Conservation (phyloP, 2,797 vertebrate species). For the Astyanax mexicanus region DNA sequence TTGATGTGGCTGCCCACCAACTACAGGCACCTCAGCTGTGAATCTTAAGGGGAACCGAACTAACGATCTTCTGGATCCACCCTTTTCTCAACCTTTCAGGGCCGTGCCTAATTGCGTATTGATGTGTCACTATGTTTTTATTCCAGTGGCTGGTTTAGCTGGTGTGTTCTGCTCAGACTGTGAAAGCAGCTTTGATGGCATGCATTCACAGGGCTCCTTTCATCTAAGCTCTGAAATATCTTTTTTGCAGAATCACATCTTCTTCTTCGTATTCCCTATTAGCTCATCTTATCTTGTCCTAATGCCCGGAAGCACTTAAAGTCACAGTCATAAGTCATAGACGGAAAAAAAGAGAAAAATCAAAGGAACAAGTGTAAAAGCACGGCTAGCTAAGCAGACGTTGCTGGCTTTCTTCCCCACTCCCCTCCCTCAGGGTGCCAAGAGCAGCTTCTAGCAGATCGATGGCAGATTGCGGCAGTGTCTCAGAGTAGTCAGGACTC, state of each 20-base stretch:
- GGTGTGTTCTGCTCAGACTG: too few species aligned
- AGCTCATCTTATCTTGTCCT: background rate
- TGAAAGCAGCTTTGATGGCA: too few species aligned
- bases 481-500: constrained; percentile 8
- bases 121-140: too few species aligned
- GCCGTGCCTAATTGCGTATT: too few species aligned
- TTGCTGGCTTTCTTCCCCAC: background rate
- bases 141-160: too few species aligned
- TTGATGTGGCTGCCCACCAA: too few species aligned
- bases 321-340: background rate
- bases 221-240: background rate
- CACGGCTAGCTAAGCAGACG: background rate
- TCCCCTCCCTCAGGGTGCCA: background rate
- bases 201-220: background rate
- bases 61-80: too few species aligned
- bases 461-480: constrained; percentile 36
- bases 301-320: background rate
- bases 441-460: constrained; percentile 32
- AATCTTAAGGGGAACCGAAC: too few species aligned
- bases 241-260: background rate
- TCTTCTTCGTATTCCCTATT: background rate
- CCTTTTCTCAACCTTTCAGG: too few species aligned
- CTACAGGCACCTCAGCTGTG: too few species aligned
- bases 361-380: background rate
- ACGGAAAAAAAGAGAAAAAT: background rate